phyloP scores from a whole-genome alignment of 2,888 invertebrate genomes.

The Belgica antarctica region DNA sequence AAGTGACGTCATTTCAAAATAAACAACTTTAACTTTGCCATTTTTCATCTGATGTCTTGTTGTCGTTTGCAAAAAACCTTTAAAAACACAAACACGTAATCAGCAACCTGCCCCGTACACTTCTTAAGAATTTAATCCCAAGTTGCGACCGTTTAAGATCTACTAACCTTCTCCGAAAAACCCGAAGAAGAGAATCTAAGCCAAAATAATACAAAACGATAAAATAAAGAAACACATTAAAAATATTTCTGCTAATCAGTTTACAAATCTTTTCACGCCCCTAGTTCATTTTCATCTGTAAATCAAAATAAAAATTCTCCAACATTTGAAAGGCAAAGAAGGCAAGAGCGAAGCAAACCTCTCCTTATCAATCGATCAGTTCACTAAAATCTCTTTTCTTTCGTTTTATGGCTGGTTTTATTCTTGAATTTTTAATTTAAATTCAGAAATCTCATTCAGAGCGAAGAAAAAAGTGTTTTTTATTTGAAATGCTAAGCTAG shows the following conservation, averaged over 20 bases:
- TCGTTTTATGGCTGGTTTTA: slow-evolving; percentile 32
- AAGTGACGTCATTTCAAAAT: too few relatives aligned
- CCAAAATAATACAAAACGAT: not conserved
- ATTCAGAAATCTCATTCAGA: not conserved
- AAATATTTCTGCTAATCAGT: slow-evolving; percentile 36
- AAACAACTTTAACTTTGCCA: too few relatives aligned
- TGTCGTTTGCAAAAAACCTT: too few relatives aligned
- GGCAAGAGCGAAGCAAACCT: not conserved
- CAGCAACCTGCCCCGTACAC: too few relatives aligned
- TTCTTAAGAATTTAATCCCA: not conserved
- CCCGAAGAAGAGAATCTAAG: too few relatives aligned
- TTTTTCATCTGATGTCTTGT: too few relatives aligned
- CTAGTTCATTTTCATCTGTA: slow-evolving; percentile 39
- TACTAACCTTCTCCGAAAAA: slow-evolving; percentile 16
- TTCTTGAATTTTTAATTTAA: slow-evolving; percentile 39
- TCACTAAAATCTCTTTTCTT: slow-evolving; percentile 34
- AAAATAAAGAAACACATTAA: slow-evolving; percentile 32
- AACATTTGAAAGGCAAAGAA: not conserved
- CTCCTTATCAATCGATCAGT: slow-evolving; percentile 39
- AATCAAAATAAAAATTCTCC: slow-evolving; percentile 41
- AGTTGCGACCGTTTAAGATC: not conserved
- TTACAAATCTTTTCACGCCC: slow-evolving; percentile 44
- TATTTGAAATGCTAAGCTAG: slow-evolving; percentile 32
- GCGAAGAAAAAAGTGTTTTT: slow-evolving; percentile 30
- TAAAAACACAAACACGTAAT: too few relatives aligned